These are phyloP conservation scores for Lithophane socia DNA, from an alignment of 2,888 invertebrate species.

Conservation along the genomic window DNA sequence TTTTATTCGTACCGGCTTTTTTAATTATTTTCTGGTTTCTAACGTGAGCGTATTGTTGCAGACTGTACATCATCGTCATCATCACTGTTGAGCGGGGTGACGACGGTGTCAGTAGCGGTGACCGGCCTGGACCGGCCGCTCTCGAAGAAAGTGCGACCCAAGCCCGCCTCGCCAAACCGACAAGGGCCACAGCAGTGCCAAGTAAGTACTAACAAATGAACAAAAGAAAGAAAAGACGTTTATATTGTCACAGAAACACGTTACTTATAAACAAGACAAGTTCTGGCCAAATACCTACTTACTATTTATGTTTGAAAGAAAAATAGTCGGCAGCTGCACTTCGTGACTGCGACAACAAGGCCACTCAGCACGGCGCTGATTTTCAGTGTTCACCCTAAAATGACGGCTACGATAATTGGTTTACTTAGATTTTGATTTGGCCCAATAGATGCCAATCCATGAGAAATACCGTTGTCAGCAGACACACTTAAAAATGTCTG, in stretches of 20 bases:
- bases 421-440: background rate
- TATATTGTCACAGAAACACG: background rate
- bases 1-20: background rate
- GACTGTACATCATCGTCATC: conserved; percentile 83
- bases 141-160: conserved; percentile 92
- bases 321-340: background rate
- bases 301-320: too few relatives aligned
- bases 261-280: background rate
- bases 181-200: conserved; percentile 98
- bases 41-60: conserved; percentile 67
- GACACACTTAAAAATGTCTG: background rate
- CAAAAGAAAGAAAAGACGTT: background rate
- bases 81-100: conserved; percentile 77
- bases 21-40: background rate
- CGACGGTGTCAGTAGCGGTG: conserved; percentile 86
- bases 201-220: conserved; percentile 87
- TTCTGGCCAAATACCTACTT: background rate
- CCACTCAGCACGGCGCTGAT: background rate
- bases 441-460: background rate
- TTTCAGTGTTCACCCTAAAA: background rate
- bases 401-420: background rate
- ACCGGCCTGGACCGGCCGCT: conserved; percentile 83
- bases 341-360: too few relatives aligned
- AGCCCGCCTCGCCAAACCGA: conserved; percentile 96
- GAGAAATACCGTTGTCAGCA: background rate